Conservation (phyloP, 2,888 invertebrate genomes). For the Xestoiulus laeticollis region DNA sequence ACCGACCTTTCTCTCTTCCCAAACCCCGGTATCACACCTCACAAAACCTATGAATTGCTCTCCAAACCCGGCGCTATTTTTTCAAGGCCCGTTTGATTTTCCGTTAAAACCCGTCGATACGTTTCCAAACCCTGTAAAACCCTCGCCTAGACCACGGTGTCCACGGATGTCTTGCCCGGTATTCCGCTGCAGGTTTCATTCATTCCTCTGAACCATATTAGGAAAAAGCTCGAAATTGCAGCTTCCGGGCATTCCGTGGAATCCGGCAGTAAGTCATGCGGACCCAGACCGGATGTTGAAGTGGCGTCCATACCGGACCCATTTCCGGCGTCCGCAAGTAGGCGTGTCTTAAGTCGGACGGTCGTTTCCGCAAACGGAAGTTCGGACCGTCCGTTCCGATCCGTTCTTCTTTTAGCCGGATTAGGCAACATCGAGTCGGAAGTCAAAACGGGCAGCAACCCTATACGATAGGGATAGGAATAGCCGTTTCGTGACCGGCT, state of each 20-base stretch:
- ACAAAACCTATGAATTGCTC: background rate
- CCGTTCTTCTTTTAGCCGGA: background rate
- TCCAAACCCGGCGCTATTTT: background rate
- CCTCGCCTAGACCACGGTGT: background rate
- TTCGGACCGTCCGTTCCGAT: background rate
- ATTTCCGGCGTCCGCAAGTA: no score
- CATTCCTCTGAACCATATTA: slow-evolving; percentile 55
- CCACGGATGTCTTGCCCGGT: background rate
- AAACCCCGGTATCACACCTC: background rate
- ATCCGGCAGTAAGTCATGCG: background rate
- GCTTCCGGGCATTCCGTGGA: background rate
- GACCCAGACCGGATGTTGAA: background rate
- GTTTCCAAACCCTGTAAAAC: background rate
- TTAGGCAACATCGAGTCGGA: background rate
- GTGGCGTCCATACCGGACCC: background rate
- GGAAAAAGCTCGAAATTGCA: slow-evolving; percentile 47
- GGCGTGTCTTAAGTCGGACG: no score
- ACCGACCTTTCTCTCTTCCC: background rate
- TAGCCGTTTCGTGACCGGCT: background rate
- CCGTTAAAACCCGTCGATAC: no score
- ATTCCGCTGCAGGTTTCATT: slow-evolving; percentile 55
- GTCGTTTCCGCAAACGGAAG: background rate
- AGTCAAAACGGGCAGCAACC: slow-evolving; percentile 40
- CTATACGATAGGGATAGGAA: slow-evolving; percentile 22
- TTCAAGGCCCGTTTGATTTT: background rate